Evolutionary conservation across 2,888 invertebrate genomes (phyloP), one percentile per base, ranked within the genome.

Genomic region (Caenorhabditis uteleia): DNA sequence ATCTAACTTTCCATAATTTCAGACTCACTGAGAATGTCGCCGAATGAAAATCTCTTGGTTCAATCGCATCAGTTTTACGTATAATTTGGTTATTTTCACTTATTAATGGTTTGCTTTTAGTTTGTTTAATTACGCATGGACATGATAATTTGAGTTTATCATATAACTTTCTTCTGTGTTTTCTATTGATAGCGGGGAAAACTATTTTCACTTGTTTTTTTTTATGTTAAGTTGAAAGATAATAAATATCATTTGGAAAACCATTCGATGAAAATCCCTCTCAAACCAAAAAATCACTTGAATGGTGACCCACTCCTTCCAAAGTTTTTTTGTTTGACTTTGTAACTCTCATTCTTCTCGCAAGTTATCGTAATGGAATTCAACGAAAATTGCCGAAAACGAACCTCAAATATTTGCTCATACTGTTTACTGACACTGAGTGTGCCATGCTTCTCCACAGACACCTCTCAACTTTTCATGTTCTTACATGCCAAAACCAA

Each of bases 371-470:
- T n/a, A n/a, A n/a, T n/a, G n/a, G n/a, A n/a, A n/a, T n/a, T n/a
- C n/a, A n/a, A 20, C n/a, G 14, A 23, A 48, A 40, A 36, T 34
- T 58, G 45, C 51, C 51, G 36, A 58, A 48, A 59, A 40, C 53
- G 48, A 60, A 60, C 54, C 34, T 45, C 43, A 44, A 54, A 60
- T 60, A 60, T 60, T 60, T 60, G 54, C 25, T 43, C 54, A 60
- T 48, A 60, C 54, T 60, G 60, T 60, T 60, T 60, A 54, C 60
- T 39, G 44, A 60, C 48, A 60, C 60, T 60, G 48, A 45, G 59
- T 42, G 46, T 50, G 31, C 29, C 29, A 29, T 8, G 7, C 29
- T 6, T 12, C 6, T 29, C 12, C 29, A 29, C n/a, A n/a, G n/a
- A 20, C 7, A 18, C 20, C 44, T 44, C 45, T 25, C 23, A 7